A percentile compares a stretch with the other conserved stretches of the same genome.
phyloP scores from a whole-genome alignment of 1,140 invertebrate species.

The Drosophila orosa region DNA sequence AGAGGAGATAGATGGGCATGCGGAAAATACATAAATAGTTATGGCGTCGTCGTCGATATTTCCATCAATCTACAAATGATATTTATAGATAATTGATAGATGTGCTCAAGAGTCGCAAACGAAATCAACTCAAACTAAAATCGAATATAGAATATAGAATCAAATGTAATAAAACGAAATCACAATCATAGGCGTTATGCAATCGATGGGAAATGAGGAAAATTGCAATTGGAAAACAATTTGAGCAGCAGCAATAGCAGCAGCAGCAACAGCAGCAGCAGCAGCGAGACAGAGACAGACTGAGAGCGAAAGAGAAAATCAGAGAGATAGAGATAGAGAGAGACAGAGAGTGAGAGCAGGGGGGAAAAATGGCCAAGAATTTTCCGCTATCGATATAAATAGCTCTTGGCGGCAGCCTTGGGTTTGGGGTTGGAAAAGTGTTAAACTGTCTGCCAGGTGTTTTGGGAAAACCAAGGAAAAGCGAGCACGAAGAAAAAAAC shows the following conservation, averaged over 20 bases:
- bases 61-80: conserved; percentile 19
- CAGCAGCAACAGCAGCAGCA: conserved; percentile 1
- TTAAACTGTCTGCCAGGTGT: conserved; percentile 50
- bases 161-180: conserved; percentile 48
- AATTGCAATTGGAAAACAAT: conserved; percentile 55
- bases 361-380: conserved; percentile 32
- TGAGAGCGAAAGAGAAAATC: conserved; percentile 24
- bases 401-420: conserved; percentile 28
- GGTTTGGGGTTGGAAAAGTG: conserved; percentile 30
- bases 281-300: conserved; percentile 47
- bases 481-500: not conserved
- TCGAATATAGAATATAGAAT: conserved; percentile 25
- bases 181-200: conserved; percentile 52
- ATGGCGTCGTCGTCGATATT: conserved; percentile 1
- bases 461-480: not conserved
- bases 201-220: conserved; percentile 46
- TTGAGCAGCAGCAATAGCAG: conserved; percentile 37
- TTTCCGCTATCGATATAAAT: conserved; percentile 41
- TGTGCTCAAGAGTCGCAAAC: conserved; percentile 14
- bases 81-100: not conserved
- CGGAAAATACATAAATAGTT: conserved; percentile 1
- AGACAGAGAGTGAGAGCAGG: not conserved
- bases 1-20: conserved; percentile 12
- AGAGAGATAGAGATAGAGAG: conserved; percentile 1
- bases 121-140: conserved; percentile 32